Base-by-base conservation (phyloP, 1,140 invertebrate genomes). In the Parasteatoda tepidariorum region DNA sequence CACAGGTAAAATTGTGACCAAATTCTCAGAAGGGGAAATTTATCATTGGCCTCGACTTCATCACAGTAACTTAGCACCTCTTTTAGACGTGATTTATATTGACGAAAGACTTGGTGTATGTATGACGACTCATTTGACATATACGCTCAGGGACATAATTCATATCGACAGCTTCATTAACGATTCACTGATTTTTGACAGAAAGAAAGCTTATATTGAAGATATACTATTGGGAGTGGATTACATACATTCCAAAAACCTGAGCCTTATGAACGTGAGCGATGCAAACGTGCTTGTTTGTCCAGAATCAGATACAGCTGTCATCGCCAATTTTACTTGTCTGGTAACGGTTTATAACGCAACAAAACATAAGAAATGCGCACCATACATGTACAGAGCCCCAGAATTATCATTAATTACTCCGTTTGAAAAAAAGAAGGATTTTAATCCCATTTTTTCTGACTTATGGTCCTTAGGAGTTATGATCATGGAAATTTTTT, bases 381-480 rank as follows among this genome's bases (percentile, higher is more conserved):
- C 71, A 11, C 34, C 33, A 6, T 9, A n/a, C 6, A 30, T 82
- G 11, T 64, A 82, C 18, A 15, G 33, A 48, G 54, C 66, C 48
- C 78, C 78, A 11, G 78, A 82, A 31, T n/a, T n/a, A n/a, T n/a
- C n/a, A n/a, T n/a, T n/a, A n/a, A 1, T 71, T 15, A 48, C 38
- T 1, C 1, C 38, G 18, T 1, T 13, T 2, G 30, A 73, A 3
- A n/a, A n/a, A n/a, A n/a, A n/a, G n/a, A n/a, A n/a, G n/a, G n/a
- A n/a, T n/a, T 82, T 62, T 31, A 34, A 71, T 48, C 55, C 57
- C 9, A 30, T 62, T 0, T 33, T 55, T 28, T 66, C 67, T 0
- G 67, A 82, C 34, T 61, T 82, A 26, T 82, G 78, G 78, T 33
- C 78, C 1, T 9, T 54, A 3, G 78, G 78, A 6, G 34, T 71